Evolutionary conservation across 2,888 invertebrate species (phyloP).

Genomic region (Drosophila cracens): DNA sequence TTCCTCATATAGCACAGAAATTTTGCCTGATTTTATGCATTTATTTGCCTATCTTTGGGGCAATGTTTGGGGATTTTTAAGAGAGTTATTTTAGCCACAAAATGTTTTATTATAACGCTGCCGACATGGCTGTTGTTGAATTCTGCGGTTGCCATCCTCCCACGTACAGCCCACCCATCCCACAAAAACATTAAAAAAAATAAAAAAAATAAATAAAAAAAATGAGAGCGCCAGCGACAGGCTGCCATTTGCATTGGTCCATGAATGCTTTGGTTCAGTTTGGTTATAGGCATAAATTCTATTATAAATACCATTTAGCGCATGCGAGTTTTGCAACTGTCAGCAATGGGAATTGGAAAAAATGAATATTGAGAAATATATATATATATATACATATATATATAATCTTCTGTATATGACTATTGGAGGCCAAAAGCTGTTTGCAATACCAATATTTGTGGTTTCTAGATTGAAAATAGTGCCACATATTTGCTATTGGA

Average conservation of each 20-base stretch:
- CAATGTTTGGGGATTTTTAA: conserved; percentile 16
- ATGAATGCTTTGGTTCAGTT: conserved; percentile 16
- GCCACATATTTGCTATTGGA: conserved; percentile 10
- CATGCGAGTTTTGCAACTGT: conserved; percentile 72
- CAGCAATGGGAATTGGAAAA: conserved; percentile 72
- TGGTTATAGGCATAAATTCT: conserved; percentile 73
- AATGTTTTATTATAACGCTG: conserved; percentile 72
- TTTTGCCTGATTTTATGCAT: conserved; percentile 30
- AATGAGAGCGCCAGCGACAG: conserved; percentile 60
- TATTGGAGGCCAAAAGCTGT: conserved; percentile 24
- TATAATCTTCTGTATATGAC: conserved; percentile 18
- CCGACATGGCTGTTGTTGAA: conserved; percentile 62
- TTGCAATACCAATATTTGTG: conserved; percentile 66
- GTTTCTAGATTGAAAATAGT: conserved; percentile 71
- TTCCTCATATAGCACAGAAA: conserved; percentile 34
- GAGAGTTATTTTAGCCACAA: conserved; percentile 55
- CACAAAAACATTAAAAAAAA: neutral
- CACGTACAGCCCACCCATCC: neutral
- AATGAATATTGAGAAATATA: conserved; percentile 31
- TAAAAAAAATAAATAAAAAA: conserved; percentile 39
- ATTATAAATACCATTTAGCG: conserved; percentile 77
- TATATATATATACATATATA: neutral
- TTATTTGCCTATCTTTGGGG: conserved; percentile 38
- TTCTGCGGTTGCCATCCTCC: conserved; percentile 48
- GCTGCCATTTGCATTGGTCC: conserved; percentile 73